Base-by-base conservation (phyloP, 2,797 vertebrate genomes). In the Pristis pectinata region DNA sequence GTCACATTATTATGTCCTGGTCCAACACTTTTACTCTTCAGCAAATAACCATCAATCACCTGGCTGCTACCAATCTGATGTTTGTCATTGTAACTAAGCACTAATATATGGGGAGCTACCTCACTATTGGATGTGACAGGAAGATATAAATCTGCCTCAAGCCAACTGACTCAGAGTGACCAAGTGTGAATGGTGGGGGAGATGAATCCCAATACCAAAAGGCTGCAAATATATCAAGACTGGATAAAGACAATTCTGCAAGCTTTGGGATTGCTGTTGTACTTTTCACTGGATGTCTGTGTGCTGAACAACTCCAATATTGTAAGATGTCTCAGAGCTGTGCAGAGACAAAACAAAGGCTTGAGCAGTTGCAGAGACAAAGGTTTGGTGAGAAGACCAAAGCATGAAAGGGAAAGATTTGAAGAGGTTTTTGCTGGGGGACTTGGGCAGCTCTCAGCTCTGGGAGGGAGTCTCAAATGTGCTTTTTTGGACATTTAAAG, bases 1-100 rank as follows among this genome's bases (percentile, higher is more conserved):
- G 97, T 97, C 98, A 98, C 97, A 96, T 97, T 98, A 98, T 98
- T 98, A 98, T 97, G 97, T 98, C 97, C 97, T 96, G 97, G 97
- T 98, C 98, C 98, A 98, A 98, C 97, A 97, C 97, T 96, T 97
- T 97, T 97, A 97, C 97, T 98, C 97, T 97, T 96, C 96, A 95
- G 97, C 97, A 95, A 97, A 97, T 97, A 95, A 96, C 98, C 98
- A 98, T 98, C 97, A 97, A 98, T 98, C 98, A 98, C 97, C 94
- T 91, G 94, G 97, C 97, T 96, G 97, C 96, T 96, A 72, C 97
- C 97, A 97, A 98, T 98, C 98, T 98, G 96, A 97, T 97, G 97
- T 97, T 97, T 98, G 98, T 98, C 98, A 98, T 97, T 97, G 97
- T 97, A 97, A 97, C 98, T 97, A 98, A 98, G 97, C 96, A 96